Conservation (phyloP, 1,140 invertebrate genomes). For the Dendroctonus valens region DNA sequence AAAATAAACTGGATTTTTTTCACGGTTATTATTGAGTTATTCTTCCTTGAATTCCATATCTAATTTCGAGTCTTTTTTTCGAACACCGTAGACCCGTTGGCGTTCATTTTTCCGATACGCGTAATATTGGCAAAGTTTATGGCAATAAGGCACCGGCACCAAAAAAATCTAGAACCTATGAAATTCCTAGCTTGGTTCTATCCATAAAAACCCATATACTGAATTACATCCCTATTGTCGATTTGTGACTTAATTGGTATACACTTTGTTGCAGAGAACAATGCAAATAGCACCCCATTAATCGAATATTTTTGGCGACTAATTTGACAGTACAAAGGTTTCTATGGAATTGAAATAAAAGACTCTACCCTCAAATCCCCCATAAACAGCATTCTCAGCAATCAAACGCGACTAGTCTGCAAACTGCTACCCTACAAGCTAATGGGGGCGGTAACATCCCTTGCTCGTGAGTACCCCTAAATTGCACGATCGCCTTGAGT, state of each 20-base stretch:
- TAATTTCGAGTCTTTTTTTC: neutral
- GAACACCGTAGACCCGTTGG: constrained; percentile 19
- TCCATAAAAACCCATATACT: constrained; percentile 14
- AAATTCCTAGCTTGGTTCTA: constrained; percentile 13
- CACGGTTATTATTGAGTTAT: constrained; percentile 13
- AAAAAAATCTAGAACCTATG: constrained; percentile 34
- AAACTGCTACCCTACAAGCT: constrained; percentile 41
- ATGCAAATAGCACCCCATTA: neutral
- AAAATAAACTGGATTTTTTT: constrained; percentile 10
- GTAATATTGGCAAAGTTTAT: neutral
- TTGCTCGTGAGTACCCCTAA: constrained; percentile 17
- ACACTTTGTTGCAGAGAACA: neutral
- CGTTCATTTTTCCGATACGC: neutral
- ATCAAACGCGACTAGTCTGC: constrained; percentile 40
- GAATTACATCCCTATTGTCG: no score
- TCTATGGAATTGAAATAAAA: constrained; percentile 7
- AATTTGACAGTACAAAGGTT: constrained; percentile 14
- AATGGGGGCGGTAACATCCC: constrained; percentile 33
- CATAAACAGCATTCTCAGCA: constrained; percentile 43
- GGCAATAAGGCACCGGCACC: constrained; percentile 48
- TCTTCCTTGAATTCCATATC: constrained; percentile 10
- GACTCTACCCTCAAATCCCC: constrained; percentile 25
- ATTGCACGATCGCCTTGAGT: constrained; percentile 20
- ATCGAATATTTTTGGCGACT: neutral
- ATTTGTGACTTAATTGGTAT: neutral